Percentiles rank a stretch among this genome's conserved stretches.
Conservation (phyloP, 2,888 invertebrate genomes). For the Calliopum simillimum region DNA sequence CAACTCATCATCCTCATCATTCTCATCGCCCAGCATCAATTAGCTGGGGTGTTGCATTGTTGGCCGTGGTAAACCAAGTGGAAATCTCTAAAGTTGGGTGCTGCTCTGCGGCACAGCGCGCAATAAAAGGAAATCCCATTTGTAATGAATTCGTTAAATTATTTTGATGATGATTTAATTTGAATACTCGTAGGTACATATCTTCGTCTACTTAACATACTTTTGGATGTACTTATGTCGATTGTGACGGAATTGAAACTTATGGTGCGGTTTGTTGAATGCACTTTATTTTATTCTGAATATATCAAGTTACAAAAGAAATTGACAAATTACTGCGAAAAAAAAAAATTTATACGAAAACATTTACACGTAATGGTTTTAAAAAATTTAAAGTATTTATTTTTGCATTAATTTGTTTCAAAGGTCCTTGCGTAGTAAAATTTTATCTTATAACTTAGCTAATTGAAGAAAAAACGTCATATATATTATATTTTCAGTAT, state of each 20-base stretch:
- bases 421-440: too few relatives aligned
- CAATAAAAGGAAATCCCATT: conserved; percentile 27
- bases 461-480: too few relatives aligned
- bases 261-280: conserved; percentile 21
- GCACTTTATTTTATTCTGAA: background rate
- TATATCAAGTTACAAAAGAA: background rate
- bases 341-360: too few relatives aligned
- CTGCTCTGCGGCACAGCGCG: background rate
- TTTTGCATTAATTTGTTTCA: too few relatives aligned
- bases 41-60: conserved; percentile 27
- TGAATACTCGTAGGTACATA: conserved; percentile 9
- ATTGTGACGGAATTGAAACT: background rate
- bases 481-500: too few relatives aligned
- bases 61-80: conserved; percentile 11
- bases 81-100: background rate
- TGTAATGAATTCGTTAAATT: conserved; percentile 25
- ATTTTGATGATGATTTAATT: conserved; percentile 34
- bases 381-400: too few relatives aligned
- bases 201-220: background rate
- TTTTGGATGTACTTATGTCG: background rate
- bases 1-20: background rate
- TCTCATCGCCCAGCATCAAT: conserved; percentile 14
- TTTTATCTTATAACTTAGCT: too few relatives aligned
- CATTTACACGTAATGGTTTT: too few relatives aligned
- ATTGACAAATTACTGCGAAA: background rate